Percentiles rank a stretch among this genome's conserved stretches.
Conservation (phyloP, 2,797 vertebrate species). For the Anolis apletophallus region DNA sequence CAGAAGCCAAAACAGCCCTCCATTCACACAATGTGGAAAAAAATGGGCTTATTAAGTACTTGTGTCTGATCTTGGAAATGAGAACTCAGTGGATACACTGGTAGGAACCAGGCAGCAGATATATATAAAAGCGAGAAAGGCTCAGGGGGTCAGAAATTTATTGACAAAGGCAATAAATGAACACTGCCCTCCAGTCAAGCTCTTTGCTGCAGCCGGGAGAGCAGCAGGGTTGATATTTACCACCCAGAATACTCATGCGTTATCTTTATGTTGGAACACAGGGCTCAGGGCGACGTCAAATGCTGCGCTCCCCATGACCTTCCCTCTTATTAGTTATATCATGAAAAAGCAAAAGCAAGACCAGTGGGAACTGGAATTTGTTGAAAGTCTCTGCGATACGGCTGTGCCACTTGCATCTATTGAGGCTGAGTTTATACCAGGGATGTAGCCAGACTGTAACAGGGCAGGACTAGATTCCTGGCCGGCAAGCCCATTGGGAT, state of each 20-base stretch:
- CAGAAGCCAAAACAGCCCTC: not conserved
- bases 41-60: not conserved
- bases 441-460: too few relatives aligned
- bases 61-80: not conserved
- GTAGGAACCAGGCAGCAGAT: conserved; percentile 11
- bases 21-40: not conserved
- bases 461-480: too few relatives aligned
- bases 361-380: conserved; percentile 44
- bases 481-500: too few relatives aligned
- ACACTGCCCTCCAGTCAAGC: conserved; percentile 49
- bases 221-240: conserved; percentile 51
- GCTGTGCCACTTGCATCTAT: too few relatives aligned
- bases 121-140: conserved; percentile 54
- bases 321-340: not conserved
- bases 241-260: not conserved
- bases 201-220: conserved; percentile 38
- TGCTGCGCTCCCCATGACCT: conserved; percentile 49
- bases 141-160: conserved; percentile 52
- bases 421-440: not conserved
- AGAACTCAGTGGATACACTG: not conserved
- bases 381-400: not conserved
- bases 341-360: not conserved
- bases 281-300: conserved; percentile 43
- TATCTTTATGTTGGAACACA: conserved; percentile 42
- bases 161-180: conserved; percentile 44